These are phyloP conservation scores for Aphelenchoides avenae DNA, from an alignment of 1,140 invertebrate species.

Conservation along the genomic window DNA sequence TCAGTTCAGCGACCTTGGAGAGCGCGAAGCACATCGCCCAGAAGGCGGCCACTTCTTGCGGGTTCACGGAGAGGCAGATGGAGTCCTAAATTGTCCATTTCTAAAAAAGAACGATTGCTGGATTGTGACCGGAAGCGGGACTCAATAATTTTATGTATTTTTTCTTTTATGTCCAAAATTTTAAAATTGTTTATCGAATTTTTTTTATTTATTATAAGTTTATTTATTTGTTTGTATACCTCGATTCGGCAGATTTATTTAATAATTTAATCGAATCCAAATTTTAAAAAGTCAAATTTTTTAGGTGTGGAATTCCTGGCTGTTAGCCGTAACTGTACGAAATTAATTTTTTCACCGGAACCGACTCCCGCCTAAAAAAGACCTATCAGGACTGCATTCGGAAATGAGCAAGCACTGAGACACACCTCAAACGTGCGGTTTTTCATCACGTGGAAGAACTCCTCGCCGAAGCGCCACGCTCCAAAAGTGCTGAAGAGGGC, in stretches of 20 bases:
- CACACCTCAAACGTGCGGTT: slow-evolving; percentile 65
- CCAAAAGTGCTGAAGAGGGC: slow-evolving; percentile 92
- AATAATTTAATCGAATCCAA: not conserved
- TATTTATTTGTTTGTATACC: too few species aligned
- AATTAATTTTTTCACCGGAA: not conserved
- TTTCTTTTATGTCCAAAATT: too few species aligned
- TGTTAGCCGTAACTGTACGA: slow-evolving; percentile 62
- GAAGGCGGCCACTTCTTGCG: slow-evolving; percentile 20
- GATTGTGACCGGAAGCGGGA: not conserved
- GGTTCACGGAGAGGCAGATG: slow-evolving; percentile 24
- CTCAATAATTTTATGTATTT: too few species aligned
- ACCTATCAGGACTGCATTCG: slow-evolving; percentile 14
- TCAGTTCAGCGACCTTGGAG: slow-evolving; percentile 42
- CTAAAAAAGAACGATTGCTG: too few species aligned
- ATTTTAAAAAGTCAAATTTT: not conserved
- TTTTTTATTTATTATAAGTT: too few species aligned
- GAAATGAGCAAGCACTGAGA: slow-evolving; percentile 79
- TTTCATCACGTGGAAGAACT: slow-evolving; percentile 32
- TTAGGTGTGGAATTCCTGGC: not conserved
- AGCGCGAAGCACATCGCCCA: slow-evolving; percentile 33
- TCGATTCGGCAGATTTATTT: slow-evolving; percentile 9
- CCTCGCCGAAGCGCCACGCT: slow-evolving; percentile 74
- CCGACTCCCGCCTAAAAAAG: not conserved
- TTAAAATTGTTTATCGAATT: too few species aligned
- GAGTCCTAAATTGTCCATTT: slow-evolving; percentile 18